phyloP scores from a whole-genome alignment of 2,113 vertebrate genomes.

The Pseudopodoces humilis region DNA sequence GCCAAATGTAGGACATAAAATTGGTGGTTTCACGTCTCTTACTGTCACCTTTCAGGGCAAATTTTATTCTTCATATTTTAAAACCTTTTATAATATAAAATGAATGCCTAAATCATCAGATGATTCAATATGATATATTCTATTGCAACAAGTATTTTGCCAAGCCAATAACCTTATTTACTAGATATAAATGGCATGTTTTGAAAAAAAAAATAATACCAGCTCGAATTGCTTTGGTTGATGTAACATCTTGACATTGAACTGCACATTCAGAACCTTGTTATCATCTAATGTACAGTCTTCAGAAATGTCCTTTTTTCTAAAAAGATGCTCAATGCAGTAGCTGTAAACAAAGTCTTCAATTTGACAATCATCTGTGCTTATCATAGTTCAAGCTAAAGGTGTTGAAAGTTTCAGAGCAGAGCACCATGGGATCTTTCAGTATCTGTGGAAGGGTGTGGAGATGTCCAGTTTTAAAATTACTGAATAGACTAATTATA shows the following conservation, averaged over 20 bases:
- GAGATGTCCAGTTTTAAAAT: not conserved
- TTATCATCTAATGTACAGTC: not conserved
- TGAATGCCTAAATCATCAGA: not conserved
- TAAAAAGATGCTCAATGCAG: not conserved
- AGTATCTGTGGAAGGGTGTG: not conserved
- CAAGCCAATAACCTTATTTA: constrained; percentile 3
- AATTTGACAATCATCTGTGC: not conserved
- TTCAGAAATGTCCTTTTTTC: constrained; percentile 12
- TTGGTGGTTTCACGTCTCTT: constrained; percentile 20
- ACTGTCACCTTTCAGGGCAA: not conserved
- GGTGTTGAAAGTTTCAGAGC: not conserved
- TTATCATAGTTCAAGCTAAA: not conserved
- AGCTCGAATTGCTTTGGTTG: not conserved
- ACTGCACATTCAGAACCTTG: not conserved
- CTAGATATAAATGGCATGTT: not conserved
- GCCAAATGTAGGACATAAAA: not conserved
- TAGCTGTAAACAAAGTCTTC: constrained; percentile 7
- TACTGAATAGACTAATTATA: not conserved
- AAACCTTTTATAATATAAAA: not conserved
- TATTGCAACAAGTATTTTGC: not conserved
- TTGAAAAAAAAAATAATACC: not conserved
- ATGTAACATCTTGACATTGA: constrained; percentile 30
- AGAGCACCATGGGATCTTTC: not conserved
- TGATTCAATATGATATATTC: not conserved
- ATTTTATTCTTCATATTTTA: constrained; percentile 24